Evolutionary conservation across 2,797 vertebrate species (phyloP).

Genomic region (Zalophus californianus): DNA sequence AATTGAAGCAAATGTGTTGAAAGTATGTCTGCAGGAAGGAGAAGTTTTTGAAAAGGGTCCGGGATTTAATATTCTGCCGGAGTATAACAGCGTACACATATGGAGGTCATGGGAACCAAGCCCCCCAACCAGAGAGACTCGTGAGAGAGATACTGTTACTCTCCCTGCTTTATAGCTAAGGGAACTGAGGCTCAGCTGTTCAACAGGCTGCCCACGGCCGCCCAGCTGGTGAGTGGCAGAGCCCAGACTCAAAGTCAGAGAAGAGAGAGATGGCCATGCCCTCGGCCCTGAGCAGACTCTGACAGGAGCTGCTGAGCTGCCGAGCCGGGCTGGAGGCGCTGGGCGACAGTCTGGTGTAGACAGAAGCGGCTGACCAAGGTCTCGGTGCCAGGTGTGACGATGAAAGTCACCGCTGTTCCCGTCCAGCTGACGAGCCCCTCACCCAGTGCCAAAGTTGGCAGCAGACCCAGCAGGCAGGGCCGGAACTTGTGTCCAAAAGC

Average conservation of each 20-base stretch:
- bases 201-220: not conserved
- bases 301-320: not conserved
- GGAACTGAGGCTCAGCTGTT: not conserved
- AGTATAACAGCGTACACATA: rapidly evolving
- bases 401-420: not conserved
- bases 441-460: not conserved
- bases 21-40: not conserved
- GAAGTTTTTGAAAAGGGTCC: not conserved
- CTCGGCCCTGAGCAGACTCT: not conserved
- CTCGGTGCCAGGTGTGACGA: not conserved
- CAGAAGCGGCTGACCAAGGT: not conserved
- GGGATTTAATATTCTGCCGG: not conserved
- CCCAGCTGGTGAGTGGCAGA: not conserved
- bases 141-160: not conserved
- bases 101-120: not conserved
- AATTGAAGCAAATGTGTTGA: not conserved
- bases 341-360: not conserved
- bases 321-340: not conserved
- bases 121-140: not conserved
- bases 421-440: not conserved
- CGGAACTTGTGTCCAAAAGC: not conserved
- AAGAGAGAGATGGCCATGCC: not conserved
- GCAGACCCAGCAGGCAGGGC: not conserved
- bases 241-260: not conserved
- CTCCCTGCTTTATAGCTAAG: not conserved